phyloP scores from a whole-genome alignment of 2,888 invertebrate species.

The Lutraria lutraria region DNA sequence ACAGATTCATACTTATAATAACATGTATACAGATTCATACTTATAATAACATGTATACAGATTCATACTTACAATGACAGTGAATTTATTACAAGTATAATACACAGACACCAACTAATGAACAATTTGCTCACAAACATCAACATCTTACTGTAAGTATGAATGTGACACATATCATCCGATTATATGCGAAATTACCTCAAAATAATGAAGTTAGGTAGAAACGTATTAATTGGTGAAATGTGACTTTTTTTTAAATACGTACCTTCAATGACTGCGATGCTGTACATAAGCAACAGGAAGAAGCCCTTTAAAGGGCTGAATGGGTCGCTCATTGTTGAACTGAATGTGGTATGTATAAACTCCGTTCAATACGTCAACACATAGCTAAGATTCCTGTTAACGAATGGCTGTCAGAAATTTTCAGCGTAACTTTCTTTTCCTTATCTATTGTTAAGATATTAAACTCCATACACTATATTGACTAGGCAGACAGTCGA shows the following conservation, averaged over 20 bases:
- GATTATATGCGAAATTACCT: too few relatives aligned
- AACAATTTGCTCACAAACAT: too few relatives aligned
- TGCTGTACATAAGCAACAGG: slow-evolving; percentile 32
- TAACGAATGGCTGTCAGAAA: neutral
- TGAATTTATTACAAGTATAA: too few relatives aligned
- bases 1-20: too few relatives aligned
- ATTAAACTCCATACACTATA: slow-evolving; percentile 18
- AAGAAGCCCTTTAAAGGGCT: slow-evolving; percentile 35
- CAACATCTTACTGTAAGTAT: too few relatives aligned
- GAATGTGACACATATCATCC: too few relatives aligned
- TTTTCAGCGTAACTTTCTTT: slow-evolving; percentile 15
- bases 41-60: too few relatives aligned
- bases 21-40: too few relatives aligned
- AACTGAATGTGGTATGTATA: neutral
- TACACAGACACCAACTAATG: too few relatives aligned
- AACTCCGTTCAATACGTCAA: slow-evolving; percentile 3
- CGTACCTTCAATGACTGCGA: slow-evolving; percentile 32
- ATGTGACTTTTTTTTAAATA: neutral
- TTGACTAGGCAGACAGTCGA: slow-evolving; percentile 19
- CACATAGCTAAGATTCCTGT: slow-evolving; percentile 20
- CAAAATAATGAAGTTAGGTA: too few relatives aligned
- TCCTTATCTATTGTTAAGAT: neutral
- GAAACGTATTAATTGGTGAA: too few relatives aligned
- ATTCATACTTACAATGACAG: too few relatives aligned
- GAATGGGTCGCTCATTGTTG: slow-evolving; percentile 35